Evolutionary conservation across 2,888 invertebrate genomes (phyloP).

Genomic region (Psylliodes chrysocephalus): DNA sequence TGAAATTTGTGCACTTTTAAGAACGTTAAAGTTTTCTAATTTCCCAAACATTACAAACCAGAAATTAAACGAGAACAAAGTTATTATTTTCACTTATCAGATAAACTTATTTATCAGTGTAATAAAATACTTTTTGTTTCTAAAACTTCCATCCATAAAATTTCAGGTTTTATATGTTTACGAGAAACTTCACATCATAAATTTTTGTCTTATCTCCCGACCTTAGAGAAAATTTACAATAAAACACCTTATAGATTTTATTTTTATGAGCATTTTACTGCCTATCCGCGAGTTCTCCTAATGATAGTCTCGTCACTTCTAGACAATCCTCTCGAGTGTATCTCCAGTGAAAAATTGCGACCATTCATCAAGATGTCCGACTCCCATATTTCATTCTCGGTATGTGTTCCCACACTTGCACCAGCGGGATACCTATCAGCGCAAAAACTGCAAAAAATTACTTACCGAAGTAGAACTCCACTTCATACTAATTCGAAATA

Average conservation of each 20-base stretch:
- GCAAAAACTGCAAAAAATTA: constrained; percentile 19
- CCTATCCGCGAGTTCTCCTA: constrained; percentile 2
- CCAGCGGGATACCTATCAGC: constrained; percentile 11
- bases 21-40: too few species aligned
- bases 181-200: constrained; percentile 1
- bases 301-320: constrained; percentile 26
- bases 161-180: constrained; percentile 1
- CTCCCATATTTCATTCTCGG: constrained; percentile 31
- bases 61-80: too few species aligned
- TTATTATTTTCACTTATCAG: too few species aligned
- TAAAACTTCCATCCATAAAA: constrained; percentile 3
- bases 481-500: neutral
- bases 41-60: too few species aligned
- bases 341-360: constrained; percentile 30
- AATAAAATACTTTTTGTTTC: neutral
- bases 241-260: constrained; percentile 14
- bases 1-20: too few species aligned
- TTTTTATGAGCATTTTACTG: neutral
- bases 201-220: neutral
- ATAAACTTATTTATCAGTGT: neutral
- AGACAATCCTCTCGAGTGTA: constrained; percentile 28
- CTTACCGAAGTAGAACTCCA: neutral
- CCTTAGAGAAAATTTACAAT: constrained; percentile 2
- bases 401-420: constrained; percentile 26
- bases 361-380: constrained; percentile 33